Evolutionary conservation across 2,797 vertebrate genomes (phyloP), one percentile per base, ranked within the genome.

Genomic region (Danio tinwini): DNA sequence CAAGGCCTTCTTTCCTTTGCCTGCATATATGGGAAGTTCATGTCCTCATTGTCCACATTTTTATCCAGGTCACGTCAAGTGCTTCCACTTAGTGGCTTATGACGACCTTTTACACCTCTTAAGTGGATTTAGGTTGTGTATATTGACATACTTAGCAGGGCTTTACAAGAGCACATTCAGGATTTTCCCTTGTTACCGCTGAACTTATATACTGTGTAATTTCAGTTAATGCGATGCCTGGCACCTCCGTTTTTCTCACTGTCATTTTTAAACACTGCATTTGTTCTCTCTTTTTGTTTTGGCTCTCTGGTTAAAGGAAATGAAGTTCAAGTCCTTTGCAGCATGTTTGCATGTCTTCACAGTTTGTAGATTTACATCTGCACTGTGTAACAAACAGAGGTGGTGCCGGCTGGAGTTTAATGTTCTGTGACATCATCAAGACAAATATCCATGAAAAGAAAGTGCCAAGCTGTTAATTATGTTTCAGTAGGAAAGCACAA

Each of bases 121-220:
- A 65, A 80, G 72, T 81, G 72, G 71, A 75, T 83, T 82, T 76
- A 67, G 59, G 29, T 65, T 16, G 64, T 47, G 49, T 50, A 74
- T 73, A 73, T 82, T 82, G 76, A 80, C 67, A 61, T 44, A 80
- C 69, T 64, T 78, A 45, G 53, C 58, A 76, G 16, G 39, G 65
- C 63, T 59, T 49, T 59, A 80, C 40, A 55, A 37, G 47, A 58
- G 61, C 64, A 62, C 74, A 52, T 71, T 61, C 49, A 61, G 73
- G 67, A 70, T 70, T 59, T 82, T 40, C 56, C 39, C n/a, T 62
- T 8, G 73, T 74, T 49, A 75, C 29, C 1, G 13, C 39, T 13
- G 49, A 72, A 40, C 39, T 5, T 52, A 13, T 42, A 42, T 61
- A 49, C 17, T 44, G 45, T 78, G 67, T 21, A 8, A 53, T 63